Percentiles rank a stretch among this genome's conserved stretches.
Conservation (phyloP, 2,797 vertebrate species). For the Synaphobranchus kaupii region DNA sequence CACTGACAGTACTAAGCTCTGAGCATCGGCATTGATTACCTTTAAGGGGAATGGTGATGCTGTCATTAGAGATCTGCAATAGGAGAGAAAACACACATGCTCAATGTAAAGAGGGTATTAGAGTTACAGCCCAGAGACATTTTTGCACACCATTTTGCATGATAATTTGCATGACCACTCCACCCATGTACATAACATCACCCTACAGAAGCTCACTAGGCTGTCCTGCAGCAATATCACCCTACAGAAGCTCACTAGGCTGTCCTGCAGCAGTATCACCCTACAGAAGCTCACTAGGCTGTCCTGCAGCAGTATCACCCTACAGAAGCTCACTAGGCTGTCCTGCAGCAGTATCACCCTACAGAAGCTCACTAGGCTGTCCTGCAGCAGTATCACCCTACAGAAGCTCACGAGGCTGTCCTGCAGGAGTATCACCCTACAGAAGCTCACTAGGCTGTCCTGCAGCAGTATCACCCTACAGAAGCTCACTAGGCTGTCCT, state of each 20-base stretch:
- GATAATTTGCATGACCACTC: not conserved
- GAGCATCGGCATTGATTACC: conserved; percentile 18
- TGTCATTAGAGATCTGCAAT: conserved; percentile 23
- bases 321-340: not conserved
- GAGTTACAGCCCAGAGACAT: not conserved
- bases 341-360: not conserved
- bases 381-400: not conserved
- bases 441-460: not conserved
- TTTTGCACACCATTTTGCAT: not conserved
- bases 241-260: no score
- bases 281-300: not conserved
- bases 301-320: not conserved
- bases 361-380: not conserved
- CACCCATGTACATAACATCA: not conserved
- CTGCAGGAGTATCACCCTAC: not conserved
- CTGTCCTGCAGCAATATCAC: no score
- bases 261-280: not conserved
- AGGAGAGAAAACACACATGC: not conserved
- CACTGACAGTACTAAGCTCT: not conserved
- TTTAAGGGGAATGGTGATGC: conserved; percentile 30
- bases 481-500: not conserved
- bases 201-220: not conserved
- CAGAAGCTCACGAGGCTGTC: not conserved
- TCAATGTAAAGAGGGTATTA: not conserved
- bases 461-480: no score